Base-by-base conservation (phyloP, 2,888 invertebrate species). In the Callyntrura sp. region DNA sequence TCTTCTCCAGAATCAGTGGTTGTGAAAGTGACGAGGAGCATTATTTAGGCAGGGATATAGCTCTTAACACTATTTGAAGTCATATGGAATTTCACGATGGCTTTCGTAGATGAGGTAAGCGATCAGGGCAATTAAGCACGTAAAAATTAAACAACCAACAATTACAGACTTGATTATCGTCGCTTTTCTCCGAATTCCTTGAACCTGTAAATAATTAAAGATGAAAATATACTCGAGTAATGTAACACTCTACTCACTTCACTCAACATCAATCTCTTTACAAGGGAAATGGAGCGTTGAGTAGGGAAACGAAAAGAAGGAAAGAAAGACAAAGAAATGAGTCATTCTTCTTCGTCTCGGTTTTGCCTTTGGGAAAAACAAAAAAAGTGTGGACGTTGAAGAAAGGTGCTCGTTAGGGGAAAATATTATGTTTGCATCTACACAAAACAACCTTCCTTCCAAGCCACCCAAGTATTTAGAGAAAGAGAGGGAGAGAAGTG, bases 111-210 rank as follows among this genome's bases (percentile, higher is more conserved):
- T 91, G 73, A 88, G 81, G 70, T 85, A 62, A 70, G 88, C 65
- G 70, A 92, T 89, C 14, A 92, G 65, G 70, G 86, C 90, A 84
- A 90, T 88, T 51, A 91, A 60, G 76, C 89, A 82, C 23, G 89
- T 90, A 20, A 92, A 55, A 60, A 92, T 91, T 25, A 92, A 45
- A 45, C 88, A 68, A 45, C 88, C 87, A 84, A 89, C 91, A 48
- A 90, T 85, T 48, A 92, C 73, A 43, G 88, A 87, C 85, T 86
- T 83, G 68, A 92, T 88, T 85, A 89, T 90, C 35, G 91, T 90
- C 48, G 90, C 90, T 79, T 88, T 91, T 57, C 91, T 84, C 68
- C 91, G 85, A 62, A 92, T 92, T 6, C 91, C 91, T 83, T 92
- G 91, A 73, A 92, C 91, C 91, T 92, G 89, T 45, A 85, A 90